These are phyloP conservation scores for Hormiphora californensis DNA, from an alignment of 37 sponge, comb jelly and placozoan genomes.

Conservation along the genomic window DNA sequence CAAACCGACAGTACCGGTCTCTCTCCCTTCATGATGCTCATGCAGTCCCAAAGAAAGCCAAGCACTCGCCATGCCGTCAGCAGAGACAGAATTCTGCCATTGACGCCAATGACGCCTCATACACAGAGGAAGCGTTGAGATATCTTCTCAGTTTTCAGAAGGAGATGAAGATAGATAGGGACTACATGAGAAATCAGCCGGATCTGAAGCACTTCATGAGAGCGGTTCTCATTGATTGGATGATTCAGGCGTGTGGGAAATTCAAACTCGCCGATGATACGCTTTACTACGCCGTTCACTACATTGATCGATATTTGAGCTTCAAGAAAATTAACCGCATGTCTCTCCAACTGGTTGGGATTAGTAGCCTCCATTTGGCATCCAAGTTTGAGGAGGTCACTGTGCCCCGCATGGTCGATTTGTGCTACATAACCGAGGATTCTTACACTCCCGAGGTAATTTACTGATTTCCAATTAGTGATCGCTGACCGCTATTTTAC, in stretches of 20 bases:
- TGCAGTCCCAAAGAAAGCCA: too few relatives aligned
- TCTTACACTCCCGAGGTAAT: constrained; percentile 44
- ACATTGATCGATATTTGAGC: constrained; percentile 33
- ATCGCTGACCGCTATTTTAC: too few relatives aligned
- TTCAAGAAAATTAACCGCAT: background rate
- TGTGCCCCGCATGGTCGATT: constrained; percentile 36
- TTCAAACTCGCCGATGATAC: constrained; percentile 49
- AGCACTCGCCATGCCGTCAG: too few relatives aligned
- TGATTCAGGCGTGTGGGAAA: constrained; percentile 28
- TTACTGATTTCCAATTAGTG: too few relatives aligned
- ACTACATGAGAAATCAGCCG: constrained; percentile 45
- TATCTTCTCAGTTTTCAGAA: background rate
- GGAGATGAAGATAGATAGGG: background rate
- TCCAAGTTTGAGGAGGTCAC: constrained; percentile 31
- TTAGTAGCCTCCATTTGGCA: background rate
- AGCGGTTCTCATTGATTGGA: constrained; percentile 35
- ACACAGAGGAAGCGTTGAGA: background rate
- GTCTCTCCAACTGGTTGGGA: constrained; percentile 32
- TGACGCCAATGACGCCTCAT: constrained; percentile 15
- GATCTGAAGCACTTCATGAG: constrained; percentile 33
- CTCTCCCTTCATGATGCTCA: too few relatives aligned
- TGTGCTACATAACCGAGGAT: constrained; percentile 56
- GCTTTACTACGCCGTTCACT: constrained; percentile 28
- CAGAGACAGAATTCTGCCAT: too few relatives aligned
- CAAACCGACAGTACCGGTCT: too few relatives aligned